Evolutionary conservation across 2,888 invertebrate genomes (phyloP).

Genomic region (Belgica antarctica): DNA sequence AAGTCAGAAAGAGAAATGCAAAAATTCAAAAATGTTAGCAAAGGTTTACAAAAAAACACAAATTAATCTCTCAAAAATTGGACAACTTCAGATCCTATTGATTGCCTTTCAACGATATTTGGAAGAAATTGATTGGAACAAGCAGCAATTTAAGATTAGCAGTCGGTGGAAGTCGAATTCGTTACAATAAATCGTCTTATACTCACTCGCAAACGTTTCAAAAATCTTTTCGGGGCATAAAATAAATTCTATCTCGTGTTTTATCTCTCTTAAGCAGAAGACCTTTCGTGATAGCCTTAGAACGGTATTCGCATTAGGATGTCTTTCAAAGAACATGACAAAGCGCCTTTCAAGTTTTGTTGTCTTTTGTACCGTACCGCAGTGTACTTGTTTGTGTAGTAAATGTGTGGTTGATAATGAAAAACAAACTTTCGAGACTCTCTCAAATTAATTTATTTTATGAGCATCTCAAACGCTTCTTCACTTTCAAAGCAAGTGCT

Average conservation of each 20-base stretch:
- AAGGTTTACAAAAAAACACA: neutral
- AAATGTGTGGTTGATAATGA: no score
- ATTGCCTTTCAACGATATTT: neutral
- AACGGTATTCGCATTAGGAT: no score
- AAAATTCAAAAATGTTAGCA: neutral
- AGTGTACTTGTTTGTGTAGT: no score
- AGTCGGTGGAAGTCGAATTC: neutral
- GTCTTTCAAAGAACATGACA: no score
- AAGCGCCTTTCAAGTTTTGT: no score
- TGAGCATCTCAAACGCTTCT: no score
- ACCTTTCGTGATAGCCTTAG: no score
- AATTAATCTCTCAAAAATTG: neutral
- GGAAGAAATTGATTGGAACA: neutral
- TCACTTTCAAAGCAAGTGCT: no score
- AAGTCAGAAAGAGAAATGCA: constrained; percentile 10
- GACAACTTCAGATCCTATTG: constrained; percentile 6
- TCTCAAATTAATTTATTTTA: no score
- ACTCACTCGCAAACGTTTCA: constrained; percentile 41
- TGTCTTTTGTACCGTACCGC: no score
- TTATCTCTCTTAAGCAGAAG: neutral
- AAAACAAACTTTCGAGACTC: no score
- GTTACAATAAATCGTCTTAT: constrained; percentile 2
- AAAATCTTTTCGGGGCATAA: constrained; percentile 15
- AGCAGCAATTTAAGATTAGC: constrained; percentile 17
- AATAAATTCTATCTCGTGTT: neutral